phyloP scores from a whole-genome alignment of 2,113 vertebrate genomes.

The Brachyhypopomus occidentalis region DNA sequence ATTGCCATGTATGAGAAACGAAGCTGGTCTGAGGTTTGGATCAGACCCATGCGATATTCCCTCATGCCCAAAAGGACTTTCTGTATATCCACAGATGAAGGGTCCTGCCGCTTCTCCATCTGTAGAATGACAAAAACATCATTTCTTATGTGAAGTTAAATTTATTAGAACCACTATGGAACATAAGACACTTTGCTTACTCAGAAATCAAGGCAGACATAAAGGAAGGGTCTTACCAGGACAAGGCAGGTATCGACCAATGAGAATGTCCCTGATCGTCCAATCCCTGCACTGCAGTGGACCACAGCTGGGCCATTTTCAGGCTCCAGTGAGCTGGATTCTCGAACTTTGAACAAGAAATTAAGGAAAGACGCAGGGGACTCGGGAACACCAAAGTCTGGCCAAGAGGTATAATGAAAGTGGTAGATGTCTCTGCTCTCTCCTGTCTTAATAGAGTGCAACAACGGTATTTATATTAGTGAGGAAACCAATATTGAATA shows the following conservation, averaged over 20 bases:
- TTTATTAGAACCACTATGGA: not conserved
- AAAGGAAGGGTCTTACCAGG: constrained; percentile 78
- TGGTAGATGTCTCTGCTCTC: constrained; percentile 91
- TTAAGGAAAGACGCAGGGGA: constrained; percentile 96
- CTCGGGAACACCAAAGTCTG: constrained; percentile 97
- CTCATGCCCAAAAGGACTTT: constrained; percentile 94
- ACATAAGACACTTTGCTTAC: not conserved
- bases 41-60: constrained; percentile 94
- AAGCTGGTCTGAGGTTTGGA: constrained; percentile 96
- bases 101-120: constrained; percentile 86
- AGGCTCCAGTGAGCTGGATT: constrained; percentile 84
- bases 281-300: constrained; percentile 96
- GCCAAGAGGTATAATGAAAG: constrained; percentile 99
- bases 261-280: constrained; percentile 91
- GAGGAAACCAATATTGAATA: not conserved
- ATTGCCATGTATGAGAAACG: constrained; percentile 98
- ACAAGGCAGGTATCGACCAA: constrained; percentile 94
- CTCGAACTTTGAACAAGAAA: constrained; percentile 93
- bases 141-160: not conserved
- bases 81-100: constrained; percentile 87
- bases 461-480: not conserved
- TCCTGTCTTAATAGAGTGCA: constrained; percentile 73
- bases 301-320: constrained; percentile 87
- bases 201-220: not conserved
- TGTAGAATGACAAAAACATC: constrained; percentile 54